Evolutionary conservation across 2,888 invertebrate genomes (phyloP).

Genomic region (Ectropis crepuscularia): DNA sequence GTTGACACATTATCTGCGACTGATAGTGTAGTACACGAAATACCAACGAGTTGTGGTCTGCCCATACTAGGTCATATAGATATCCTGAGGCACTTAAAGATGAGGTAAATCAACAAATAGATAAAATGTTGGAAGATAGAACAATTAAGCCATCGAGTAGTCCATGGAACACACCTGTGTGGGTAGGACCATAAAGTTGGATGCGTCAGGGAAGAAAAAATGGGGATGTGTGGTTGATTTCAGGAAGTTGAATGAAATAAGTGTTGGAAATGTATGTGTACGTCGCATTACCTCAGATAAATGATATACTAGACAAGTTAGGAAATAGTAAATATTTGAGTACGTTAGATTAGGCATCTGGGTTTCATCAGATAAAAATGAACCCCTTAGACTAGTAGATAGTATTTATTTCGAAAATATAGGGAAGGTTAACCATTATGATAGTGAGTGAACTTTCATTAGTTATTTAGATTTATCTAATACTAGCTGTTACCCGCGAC

Average conservation of each 20-base stretch:
- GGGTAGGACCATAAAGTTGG: constrained; percentile 14
- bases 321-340: constrained; percentile 7
- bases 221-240: constrained; percentile 25
- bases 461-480: too few species aligned
- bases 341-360: constrained; percentile 20
- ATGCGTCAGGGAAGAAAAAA: constrained; percentile 12
- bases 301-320: constrained; percentile 10
- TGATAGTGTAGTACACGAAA: too few species aligned
- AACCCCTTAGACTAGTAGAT: too few species aligned
- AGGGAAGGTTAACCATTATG: too few species aligned
- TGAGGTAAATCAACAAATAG: constrained; percentile 28
- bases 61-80: constrained; percentile 32
- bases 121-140: constrained; percentile 26
- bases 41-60: constrained; percentile 1
- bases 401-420: too few species aligned
- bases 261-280: constrained; percentile 18
- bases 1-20: too few species aligned
- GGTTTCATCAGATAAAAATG: constrained; percentile 22
- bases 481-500: too few species aligned
- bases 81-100: constrained; percentile 29
- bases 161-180: constrained; percentile 16
- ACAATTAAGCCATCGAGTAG: constrained; percentile 21
- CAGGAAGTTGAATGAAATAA: constrained; percentile 23
- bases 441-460: too few species aligned
- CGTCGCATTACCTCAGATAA: constrained; percentile 16